Evolutionary conservation across 2,113 vertebrate species (phyloP).

Genomic region (Ammodytes marinus): DNA sequence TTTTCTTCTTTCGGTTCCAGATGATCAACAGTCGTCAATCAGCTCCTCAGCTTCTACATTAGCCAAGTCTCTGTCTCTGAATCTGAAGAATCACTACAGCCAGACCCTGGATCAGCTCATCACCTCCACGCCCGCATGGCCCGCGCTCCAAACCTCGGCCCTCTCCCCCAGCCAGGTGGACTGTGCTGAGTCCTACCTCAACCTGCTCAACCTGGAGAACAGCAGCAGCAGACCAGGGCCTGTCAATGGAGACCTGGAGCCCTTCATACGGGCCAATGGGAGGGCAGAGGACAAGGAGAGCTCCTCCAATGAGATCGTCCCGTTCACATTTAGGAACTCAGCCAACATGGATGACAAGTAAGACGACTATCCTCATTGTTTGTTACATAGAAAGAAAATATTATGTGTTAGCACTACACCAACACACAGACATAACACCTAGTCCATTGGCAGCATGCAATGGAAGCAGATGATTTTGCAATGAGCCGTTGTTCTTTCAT

Average conservation of each 20-base stretch:
- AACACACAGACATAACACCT: neutral
- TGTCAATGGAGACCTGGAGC: constrained; percentile 19
- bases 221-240: constrained; percentile 17
- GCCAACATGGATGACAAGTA: constrained; percentile 85
- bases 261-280: constrained; percentile 64
- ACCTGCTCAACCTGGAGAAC: constrained; percentile 85
- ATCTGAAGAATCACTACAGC: constrained; percentile 89
- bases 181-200: constrained; percentile 86
- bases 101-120: constrained; percentile 81
- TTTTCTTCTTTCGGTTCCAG: constrained; percentile 61
- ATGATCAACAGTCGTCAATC: constrained; percentile 76
- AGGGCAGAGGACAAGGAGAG: constrained; percentile 70
- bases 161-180: constrained; percentile 60
- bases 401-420: neutral
- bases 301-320: constrained; percentile 65
- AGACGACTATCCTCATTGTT: constrained; percentile 16
- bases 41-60: constrained; percentile 66
- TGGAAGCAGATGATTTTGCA: neutral
- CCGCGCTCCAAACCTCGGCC: constrained; percentile 63
- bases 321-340: constrained; percentile 59
- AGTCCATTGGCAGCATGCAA: neutral
- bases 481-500: neutral
- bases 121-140: constrained; percentile 85
- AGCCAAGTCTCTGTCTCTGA: constrained; percentile 84
- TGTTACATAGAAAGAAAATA: neutral